phyloP scores from a whole-genome alignment of 2,113 vertebrate genomes.

The Nansenia antarctica region DNA sequence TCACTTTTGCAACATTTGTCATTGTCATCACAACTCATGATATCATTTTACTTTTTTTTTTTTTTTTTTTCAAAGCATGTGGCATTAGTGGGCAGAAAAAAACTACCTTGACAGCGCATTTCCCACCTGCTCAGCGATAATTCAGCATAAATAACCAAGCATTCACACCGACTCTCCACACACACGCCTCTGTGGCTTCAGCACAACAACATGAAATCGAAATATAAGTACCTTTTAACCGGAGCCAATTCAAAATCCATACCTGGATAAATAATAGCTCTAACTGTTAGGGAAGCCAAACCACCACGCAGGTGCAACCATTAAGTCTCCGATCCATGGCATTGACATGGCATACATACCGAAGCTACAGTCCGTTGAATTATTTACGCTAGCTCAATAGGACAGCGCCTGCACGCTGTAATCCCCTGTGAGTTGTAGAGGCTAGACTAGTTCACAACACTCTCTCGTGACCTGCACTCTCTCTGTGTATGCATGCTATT shows the following conservation, averaged over 20 bases:
- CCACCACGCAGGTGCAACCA: too few relatives aligned
- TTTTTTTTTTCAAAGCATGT: not conserved
- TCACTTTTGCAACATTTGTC: not conserved
- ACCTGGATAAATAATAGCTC: not conserved
- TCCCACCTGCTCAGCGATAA: not conserved
- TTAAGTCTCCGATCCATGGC: not conserved
- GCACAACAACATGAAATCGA: not conserved
- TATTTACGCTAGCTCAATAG: constrained; percentile 15
- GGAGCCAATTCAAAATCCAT: not conserved
- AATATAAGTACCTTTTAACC: not conserved
- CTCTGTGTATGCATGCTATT: constrained; percentile 8
- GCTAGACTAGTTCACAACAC: constrained; percentile 4
- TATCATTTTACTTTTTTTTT: too few relatives aligned
- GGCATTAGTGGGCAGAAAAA: not conserved
- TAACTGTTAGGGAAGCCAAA: not conserved
- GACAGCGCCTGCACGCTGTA: not conserved
- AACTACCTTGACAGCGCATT: not conserved
- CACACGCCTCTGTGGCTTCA: not conserved
- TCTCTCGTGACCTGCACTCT: not conserved
- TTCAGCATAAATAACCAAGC: not conserved
- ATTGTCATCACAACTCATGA: not conserved
- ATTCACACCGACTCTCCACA: not conserved
- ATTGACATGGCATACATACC: constrained; percentile 7
- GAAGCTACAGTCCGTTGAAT: constrained; percentile 17
- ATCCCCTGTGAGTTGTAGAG: constrained; percentile 9